A percentile compares a stretch with the other conserved stretches of the same genome.
phyloP scores from a whole-genome alignment of 2,113 vertebrate species.

The Callocephalon fimbriatum region DNA sequence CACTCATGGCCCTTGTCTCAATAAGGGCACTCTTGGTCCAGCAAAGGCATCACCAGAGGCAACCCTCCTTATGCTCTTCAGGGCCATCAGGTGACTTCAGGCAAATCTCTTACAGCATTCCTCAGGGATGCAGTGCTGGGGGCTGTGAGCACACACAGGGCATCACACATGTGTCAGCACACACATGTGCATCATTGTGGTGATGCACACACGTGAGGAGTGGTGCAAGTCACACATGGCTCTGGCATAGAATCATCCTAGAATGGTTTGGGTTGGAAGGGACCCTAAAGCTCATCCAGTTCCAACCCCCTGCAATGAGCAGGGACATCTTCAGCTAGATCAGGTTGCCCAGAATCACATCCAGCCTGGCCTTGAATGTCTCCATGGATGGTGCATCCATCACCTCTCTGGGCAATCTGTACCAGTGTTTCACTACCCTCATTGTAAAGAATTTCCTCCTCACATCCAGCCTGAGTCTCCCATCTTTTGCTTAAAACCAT shows the following conservation, averaged over 20 bases:
- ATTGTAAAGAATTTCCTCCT: neutral
- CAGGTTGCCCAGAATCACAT: neutral
- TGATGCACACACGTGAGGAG: neutral
- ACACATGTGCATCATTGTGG: accelerated
- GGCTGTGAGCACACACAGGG: neutral
- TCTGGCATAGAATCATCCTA: neutral
- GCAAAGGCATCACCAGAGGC: neutral
- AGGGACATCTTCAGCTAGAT: neutral
- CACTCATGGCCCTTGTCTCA: accelerated
- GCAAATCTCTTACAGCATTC: neutral
- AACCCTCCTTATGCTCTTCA: neutral
- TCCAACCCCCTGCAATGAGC: neutral
- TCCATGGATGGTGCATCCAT: neutral
- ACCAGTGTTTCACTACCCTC: neutral
- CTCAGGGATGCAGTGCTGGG: neutral
- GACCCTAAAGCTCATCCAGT: neutral
- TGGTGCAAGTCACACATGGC: neutral
- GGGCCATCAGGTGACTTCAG: neutral
- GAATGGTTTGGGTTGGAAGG: neutral
- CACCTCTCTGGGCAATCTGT: neutral
- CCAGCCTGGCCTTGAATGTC: neutral
- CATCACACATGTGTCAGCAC: neutral
- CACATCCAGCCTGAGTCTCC: neutral
- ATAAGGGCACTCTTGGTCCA: neutral
- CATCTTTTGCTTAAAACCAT: neutral